Conservation (phyloP, 2,888 invertebrate genomes). For the Eurytoma adleriae region DNA sequence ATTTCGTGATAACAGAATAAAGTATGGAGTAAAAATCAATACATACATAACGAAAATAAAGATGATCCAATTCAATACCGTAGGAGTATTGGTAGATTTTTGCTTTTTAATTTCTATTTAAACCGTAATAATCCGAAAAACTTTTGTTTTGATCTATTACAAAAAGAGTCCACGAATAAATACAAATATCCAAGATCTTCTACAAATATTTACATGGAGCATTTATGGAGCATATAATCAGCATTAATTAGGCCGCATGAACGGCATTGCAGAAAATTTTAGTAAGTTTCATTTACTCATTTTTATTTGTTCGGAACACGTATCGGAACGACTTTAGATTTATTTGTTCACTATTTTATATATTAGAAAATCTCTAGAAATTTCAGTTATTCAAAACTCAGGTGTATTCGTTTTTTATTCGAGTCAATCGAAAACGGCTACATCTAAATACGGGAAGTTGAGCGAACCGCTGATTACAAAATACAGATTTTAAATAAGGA, state of each 20-base stretch:
- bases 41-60: conserved; percentile 25
- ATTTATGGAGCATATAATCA: conserved; percentile 16
- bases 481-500: no score
- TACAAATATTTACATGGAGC: conserved; percentile 44
- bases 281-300: conserved; percentile 8
- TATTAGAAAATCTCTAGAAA: no score
- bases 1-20: not conserved
- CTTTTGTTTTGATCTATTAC: conserved; percentile 36
- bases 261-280: conserved; percentile 38
- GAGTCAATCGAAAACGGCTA: no score
- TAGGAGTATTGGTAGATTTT: conserved; percentile 22
- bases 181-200: conserved; percentile 51
- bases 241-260: conserved; percentile 41
- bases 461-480: no score
- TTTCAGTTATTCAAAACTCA: no score
- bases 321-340: conserved; percentile 28
- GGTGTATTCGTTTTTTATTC: no score
- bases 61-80: conserved; percentile 32
- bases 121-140: conserved; percentile 1
- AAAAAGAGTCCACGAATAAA: conserved; percentile 57
- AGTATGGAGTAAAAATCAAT: conserved; percentile 11
- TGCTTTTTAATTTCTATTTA: conserved; percentile 19
- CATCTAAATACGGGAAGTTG: no score
- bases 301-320: conserved; percentile 35
- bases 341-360: conserved; percentile 9